A percentile compares a stretch with the other conserved stretches of the same genome.
Evolutionary conservation across 1,140 invertebrate species (phyloP).

Genomic region (Trichonephila clavipes): DNA sequence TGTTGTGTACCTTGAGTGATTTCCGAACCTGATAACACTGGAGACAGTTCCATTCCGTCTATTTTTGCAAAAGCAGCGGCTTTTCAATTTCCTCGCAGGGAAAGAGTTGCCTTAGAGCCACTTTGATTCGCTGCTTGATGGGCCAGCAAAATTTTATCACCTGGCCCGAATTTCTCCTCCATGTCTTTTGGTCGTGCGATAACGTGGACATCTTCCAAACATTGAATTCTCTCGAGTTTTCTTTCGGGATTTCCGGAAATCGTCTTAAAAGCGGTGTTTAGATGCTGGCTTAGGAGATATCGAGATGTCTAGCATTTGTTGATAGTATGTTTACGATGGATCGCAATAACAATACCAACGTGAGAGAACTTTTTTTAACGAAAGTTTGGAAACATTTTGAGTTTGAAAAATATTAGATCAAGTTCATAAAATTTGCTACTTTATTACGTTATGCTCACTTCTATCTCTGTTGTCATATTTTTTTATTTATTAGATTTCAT

Average conservation of each 20-base stretch:
- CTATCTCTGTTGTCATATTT: no score
- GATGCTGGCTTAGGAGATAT: background rate
- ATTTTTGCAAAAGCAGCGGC: background rate
- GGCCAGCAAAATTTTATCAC: constrained; percentile 6
- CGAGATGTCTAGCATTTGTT: no score
- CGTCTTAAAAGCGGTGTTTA: background rate
- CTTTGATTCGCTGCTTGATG: background rate
- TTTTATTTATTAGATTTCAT: no score
- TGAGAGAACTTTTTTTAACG: no score
- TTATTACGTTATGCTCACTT: no score
- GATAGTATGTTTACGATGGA: no score
- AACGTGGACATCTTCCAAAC: background rate
- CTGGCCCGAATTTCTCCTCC: background rate
- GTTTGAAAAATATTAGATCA: no score
- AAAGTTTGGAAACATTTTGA: no score
- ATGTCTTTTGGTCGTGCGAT: background rate
- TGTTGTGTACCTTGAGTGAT: background rate
- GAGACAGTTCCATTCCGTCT: background rate
- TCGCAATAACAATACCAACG: no score
- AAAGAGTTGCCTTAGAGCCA: background rate
- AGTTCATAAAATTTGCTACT: no score
- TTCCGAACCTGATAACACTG: background rate
- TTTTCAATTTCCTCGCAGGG: constrained; percentile 15
- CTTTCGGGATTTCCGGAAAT: background rate
- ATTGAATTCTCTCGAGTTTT: background rate